Evolutionary conservation across 23 tunicate genomes (phyloP).

Genomic region (Clavelina lepadiformis): DNA sequence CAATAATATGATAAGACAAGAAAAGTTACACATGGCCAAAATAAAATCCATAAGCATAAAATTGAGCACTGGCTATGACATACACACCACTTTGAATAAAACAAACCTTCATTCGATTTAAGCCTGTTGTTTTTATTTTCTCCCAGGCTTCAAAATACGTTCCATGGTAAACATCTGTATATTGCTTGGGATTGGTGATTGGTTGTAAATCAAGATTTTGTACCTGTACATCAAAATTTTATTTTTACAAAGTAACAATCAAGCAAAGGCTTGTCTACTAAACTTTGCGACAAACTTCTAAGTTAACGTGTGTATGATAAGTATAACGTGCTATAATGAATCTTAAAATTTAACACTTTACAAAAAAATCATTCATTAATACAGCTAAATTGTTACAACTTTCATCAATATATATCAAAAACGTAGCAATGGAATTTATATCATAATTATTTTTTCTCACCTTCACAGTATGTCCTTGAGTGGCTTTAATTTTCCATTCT

Average conservation of each 20-base stretch:
- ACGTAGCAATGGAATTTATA: not conserved
- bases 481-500: constrained; percentile 33
- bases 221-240: constrained; percentile 6
- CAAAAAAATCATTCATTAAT: too few relatives aligned
- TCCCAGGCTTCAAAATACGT: constrained; percentile 51
- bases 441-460: constrained; percentile 4
- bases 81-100: too few relatives aligned
- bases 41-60: too few relatives aligned
- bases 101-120: constrained; percentile 50
- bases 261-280: too few relatives aligned
- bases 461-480: constrained; percentile 56
- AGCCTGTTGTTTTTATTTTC: constrained; percentile 42
- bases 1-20: too few relatives aligned
- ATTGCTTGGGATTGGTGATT: constrained; percentile 27
- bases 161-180: constrained; percentile 46
- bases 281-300: too few relatives aligned
- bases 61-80: too few relatives aligned
- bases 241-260: not conserved
- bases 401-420: not conserved
- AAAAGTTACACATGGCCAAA: too few relatives aligned
- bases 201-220: constrained; percentile 19
- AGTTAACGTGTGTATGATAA: too few relatives aligned
- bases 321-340: too few relatives aligned
- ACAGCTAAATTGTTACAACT: too few relatives aligned
- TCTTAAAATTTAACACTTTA: too few relatives aligned